Percentiles rank a stretch among this genome's conserved stretches.
These are phyloP conservation scores for Agrotis exclamationis DNA, from an alignment of 2,888 invertebrate genomes.

Conservation along the genomic window DNA sequence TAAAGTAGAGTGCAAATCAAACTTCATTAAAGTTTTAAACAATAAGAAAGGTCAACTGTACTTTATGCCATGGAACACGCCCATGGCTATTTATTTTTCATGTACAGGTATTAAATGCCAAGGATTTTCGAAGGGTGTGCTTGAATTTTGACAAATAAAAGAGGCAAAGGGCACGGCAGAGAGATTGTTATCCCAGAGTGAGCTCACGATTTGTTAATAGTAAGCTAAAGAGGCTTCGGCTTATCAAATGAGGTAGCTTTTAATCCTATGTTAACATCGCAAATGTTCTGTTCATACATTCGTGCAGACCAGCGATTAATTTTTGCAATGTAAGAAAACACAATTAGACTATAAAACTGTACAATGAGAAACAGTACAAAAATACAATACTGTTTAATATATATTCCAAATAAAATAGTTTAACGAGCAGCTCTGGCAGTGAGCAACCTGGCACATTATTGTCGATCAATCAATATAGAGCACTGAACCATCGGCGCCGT, in stretches of 20 bases:
- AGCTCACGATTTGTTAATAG: slow-evolving; percentile 15
- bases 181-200: slow-evolving; percentile 42
- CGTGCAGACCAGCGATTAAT: slow-evolving; percentile 8
- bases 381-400: slow-evolving; percentile 53
- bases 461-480: slow-evolving; percentile 71
- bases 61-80: slow-evolving; percentile 65
- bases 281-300: slow-evolving; percentile 10
- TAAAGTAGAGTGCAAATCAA: slow-evolving; percentile 45
- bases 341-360: slow-evolving; percentile 19
- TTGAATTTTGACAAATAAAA: slow-evolving; percentile 42
- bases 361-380: slow-evolving; percentile 38
- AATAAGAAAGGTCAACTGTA: slow-evolving; percentile 69
- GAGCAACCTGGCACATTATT: slow-evolving; percentile 56
- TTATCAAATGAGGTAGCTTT: slow-evolving; percentile 37
- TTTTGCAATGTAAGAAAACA: slow-evolving; percentile 11
- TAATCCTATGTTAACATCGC: slow-evolving; percentile 25
- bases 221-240: slow-evolving; percentile 3
- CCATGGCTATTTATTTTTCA: slow-evolving; percentile 59
- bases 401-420: slow-evolving; percentile 56
- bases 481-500: slow-evolving; percentile 68
- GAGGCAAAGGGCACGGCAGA: slow-evolving; percentile 30
- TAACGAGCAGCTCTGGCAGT: slow-evolving; percentile 45
- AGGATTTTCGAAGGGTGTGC: slow-evolving; percentile 58
- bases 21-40: slow-evolving; percentile 63
- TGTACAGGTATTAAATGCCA: slow-evolving; percentile 59